Evolutionary conservation across 2,797 vertebrate species (phyloP), one percentile per base, ranked within the genome.

Genomic region (Pelobates cultripes): DNA sequence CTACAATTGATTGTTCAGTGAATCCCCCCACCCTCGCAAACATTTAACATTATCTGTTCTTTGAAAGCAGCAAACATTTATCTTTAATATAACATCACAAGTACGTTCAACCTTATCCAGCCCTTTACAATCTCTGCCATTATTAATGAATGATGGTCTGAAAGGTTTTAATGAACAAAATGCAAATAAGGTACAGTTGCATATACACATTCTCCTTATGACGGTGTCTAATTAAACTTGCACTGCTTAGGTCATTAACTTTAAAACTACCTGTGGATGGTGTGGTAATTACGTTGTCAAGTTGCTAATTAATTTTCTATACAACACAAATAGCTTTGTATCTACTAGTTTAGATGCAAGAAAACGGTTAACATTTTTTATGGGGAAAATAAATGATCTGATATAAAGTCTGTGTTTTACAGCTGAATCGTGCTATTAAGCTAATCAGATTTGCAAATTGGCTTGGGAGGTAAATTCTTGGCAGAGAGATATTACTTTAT

Each of bases 131-230:
- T 71, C 76, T 74, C 28, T 43, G 69, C 67, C 8, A 85, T 85
- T 87, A 87, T 89, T 90, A 89, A 90, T 85, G 86, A 85, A 60
- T 86, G 89, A 88, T 78, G 85, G 76, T 14, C 71, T 85, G 78
- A 9, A 68, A 44, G 3, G 47, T 74, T 82, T 88, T 88, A 92
- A 91, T 87, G 87, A 91, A 9, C 9, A 83, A 53, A 85, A 85
- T 86, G 77, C 74, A 88, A 86, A 67, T 84, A 74, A 68, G 80
- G 84, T 71, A 61, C 66, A 64, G 2, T 60, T 53, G 72, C 44
- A 81, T 45, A 55, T 70, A 80, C 3, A 4, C 77, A 1, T 55
- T 77, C 3, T 0, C 0, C 28, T 87, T 89, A 78, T 9, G 82
- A 84, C 83, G 51, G 67, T 53, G 73, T 86, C 88, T 91, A 89